Base-by-base conservation (phyloP, 1,140 invertebrate species). In the Bombus impatiens region DNA sequence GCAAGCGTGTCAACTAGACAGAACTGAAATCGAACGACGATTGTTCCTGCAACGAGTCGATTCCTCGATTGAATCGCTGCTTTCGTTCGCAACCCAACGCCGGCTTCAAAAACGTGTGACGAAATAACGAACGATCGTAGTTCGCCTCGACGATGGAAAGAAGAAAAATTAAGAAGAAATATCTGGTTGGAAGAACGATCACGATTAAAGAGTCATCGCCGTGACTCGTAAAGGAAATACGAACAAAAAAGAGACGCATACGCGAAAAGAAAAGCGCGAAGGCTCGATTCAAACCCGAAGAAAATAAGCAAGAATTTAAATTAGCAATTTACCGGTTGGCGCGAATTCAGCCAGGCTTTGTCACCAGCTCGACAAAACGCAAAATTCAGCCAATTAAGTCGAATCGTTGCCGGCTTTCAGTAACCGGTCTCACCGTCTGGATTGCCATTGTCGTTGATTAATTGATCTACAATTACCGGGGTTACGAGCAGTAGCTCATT, bases 301-400 rank as follows among this genome's bases (percentile, higher is more conserved):
- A 42, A 78, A 44, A 59, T 44, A 78, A 70, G n/a, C 47, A 28
- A 15, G n/a, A 44, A 70, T 84, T 71, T 37, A 44, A 71, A 78
- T 78, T 78, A 71, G 75, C 74, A 32, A 78, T 68, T 53, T 76
- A 47, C 28, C 59, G n/a, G 40, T 3, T 65, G 40, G 10, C 40
- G 47, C 1, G 47, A 77, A 40, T 68, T 53, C 72, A 59, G 25
- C 9, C 10, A 1, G 2, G 40, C 47, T 82, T 74, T 82, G 80
- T 82, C 42, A 9, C 28, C 32, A 35, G 9, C 28, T n/a, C 25
- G 35, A 28, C 25, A 35, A 72, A 74, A 62, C 80, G 70, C 37
- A 47, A 74, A 62, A 74, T 82, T 40, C 80, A 44, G 40, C 67
- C 80, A 82, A 82, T 82, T 82, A 82, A 82, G 10, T 25, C 35